Percentiles rank a stretch among this genome's conserved stretches.
phyloP scores from a whole-genome alignment of 1,140 invertebrate genomes.

The Epicauta chinensis region DNA sequence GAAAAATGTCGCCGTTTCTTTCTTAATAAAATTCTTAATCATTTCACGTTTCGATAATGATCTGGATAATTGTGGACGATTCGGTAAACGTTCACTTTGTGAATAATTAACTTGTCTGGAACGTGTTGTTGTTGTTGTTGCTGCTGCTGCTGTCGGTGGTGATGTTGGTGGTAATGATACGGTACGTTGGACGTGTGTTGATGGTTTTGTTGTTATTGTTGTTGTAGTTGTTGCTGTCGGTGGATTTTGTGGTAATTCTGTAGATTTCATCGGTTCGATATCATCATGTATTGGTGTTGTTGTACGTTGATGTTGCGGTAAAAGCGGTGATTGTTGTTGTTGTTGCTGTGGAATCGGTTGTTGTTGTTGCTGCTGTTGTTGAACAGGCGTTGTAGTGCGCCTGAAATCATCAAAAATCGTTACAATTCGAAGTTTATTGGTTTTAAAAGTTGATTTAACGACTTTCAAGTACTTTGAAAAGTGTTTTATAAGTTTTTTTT shows the following conservation, averaged over 20 bases:
- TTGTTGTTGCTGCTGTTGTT: constrained; percentile 1
- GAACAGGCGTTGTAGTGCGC: constrained; percentile 16
- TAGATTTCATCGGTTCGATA: not conserved
- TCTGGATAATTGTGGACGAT: constrained; percentile 35
- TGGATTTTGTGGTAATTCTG: too few species aligned
- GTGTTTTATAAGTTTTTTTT: not conserved
- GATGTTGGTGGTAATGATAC: constrained; percentile 42
- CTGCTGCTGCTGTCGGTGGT: constrained; percentile 40
- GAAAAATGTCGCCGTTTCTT: constrained; percentile 72
- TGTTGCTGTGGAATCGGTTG: not conserved
- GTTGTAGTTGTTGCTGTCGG: constrained; percentile 13
- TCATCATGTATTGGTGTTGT: constrained; percentile 4
- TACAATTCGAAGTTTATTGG: constrained; percentile 10
- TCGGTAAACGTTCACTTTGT: constrained; percentile 38
- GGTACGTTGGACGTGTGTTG: constrained; percentile 28
- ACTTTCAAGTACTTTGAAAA: not conserved
- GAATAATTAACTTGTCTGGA: constrained; percentile 30
- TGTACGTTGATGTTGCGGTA: constrained; percentile 7
- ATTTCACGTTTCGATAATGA: constrained; percentile 45
- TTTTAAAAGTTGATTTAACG: not conserved
- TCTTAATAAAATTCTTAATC: constrained; percentile 59
- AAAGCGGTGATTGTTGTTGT: constrained; percentile 11
- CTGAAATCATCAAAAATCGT: constrained; percentile 6
- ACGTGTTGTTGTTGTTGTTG: constrained; percentile 33
- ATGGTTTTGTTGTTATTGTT: constrained; percentile 1